These are phyloP conservation scores for Oncorhynchus kisutch DNA, from an alignment of 2,113 vertebrate genomes.

Conservation along the genomic window DNA sequence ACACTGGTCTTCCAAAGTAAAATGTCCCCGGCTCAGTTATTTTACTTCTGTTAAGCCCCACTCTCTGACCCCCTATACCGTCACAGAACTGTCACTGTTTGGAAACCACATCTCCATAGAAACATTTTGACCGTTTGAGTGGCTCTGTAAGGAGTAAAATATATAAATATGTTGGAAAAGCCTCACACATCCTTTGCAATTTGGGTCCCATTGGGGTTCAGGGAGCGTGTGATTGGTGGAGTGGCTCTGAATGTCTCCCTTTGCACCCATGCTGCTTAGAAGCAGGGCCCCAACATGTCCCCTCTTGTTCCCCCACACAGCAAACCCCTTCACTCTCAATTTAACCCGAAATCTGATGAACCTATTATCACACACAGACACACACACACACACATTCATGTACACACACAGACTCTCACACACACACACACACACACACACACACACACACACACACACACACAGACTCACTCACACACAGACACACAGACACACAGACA, in stretches of 20 bases:
- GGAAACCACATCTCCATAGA: constrained; percentile 20
- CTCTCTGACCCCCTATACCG: not conserved
- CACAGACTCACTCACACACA: constrained; percentile 15
- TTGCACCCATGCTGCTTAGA: constrained; percentile 89
- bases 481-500: constrained; percentile 4
- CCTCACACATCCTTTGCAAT: constrained; percentile 86
- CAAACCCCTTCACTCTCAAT: constrained; percentile 93
- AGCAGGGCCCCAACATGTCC: constrained; percentile 86
- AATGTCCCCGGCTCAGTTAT: not conserved
- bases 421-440: constrained; percentile 2
- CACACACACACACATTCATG: not conserved
- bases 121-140: constrained; percentile 35
- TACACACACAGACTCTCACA: constrained; percentile 19
- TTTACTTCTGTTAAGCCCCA: constrained; percentile 20
- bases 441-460: not conserved
- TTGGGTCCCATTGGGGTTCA: constrained; percentile 91
- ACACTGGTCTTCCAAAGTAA: not conserved
- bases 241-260: constrained; percentile 92
- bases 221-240: constrained; percentile 91
- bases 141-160: constrained; percentile 77
- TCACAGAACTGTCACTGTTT: not conserved
- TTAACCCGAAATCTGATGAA: constrained; percentile 95
- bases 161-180: constrained; percentile 88
- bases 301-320: constrained; percentile 88
- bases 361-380: constrained; percentile 79